Evolutionary conservation across 2,888 invertebrate species (phyloP), one percentile per base, ranked within the genome.

Genomic region (Cataglyphis livida): DNA sequence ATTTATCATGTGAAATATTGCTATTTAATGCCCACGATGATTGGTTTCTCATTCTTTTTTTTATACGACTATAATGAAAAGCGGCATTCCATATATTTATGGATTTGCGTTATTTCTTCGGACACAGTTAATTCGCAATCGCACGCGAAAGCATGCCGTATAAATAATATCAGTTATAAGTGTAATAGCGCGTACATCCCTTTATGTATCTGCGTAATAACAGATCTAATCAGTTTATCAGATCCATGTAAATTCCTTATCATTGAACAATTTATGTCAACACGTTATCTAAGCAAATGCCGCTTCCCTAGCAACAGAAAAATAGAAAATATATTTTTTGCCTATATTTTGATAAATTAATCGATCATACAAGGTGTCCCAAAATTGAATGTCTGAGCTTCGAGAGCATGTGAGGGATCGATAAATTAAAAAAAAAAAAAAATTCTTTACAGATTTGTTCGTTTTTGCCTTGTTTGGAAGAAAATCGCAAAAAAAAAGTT

Each of bases 41-140:
- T 76, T 41, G 41, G 28, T 61, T 65, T 65, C 76, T 18, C 38
- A 28, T 41, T 54, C 54, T 76, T 66, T 76, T 76, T 76, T 65
- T 65, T 76, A 25, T 66, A 28, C 54, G 15, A 57, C 38, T 15
- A 54, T 66, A 65, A 76, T 54, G 28, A 38, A 65, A 76, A 65
- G 54, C 54, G 54, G 54, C 35, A 65, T 65, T 65, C 38, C 51
- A 51, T 51, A 65, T 65, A 64, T 38, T 65, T 28, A 62, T 51
- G 38, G 65, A 65, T 76, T 65, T 65, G 54, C 76, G 66, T 61
- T 51, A 48, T 65, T 38, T 35, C 64, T 35, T 18, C 64, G 48
- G 15, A 38, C 65, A n/a, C 38, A 5, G n/a, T 64, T 41, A 38
- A 12, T 15, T 35, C 38, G 51, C 25, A 51, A 38, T 64, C 15